phyloP scores from a whole-genome alignment of 2,797 vertebrate species.

The Micrastur ruficollis region DNA sequence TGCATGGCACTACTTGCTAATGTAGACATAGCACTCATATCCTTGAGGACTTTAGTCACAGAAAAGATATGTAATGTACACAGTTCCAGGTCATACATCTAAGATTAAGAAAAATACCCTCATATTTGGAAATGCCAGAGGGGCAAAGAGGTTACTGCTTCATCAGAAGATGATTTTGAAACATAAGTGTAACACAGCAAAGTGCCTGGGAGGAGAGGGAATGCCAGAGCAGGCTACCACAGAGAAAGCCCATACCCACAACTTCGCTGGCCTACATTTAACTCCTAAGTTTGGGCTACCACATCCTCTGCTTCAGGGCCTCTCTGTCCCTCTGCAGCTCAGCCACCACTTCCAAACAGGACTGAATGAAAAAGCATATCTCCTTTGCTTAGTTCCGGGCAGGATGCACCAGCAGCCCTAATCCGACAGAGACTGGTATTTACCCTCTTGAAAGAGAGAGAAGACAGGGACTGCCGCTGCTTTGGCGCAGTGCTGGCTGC shows the following conservation, averaged over 20 bases:
- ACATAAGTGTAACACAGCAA: not conserved
- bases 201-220: not conserved
- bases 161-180: slow-evolving; percentile 1
- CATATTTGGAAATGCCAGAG: not conserved
- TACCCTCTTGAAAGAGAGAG: not conserved
- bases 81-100: not conserved
- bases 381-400: not conserved
- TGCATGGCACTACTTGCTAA: not conserved
- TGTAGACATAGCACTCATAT: not conserved
- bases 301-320: not conserved
- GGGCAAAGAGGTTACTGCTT: not conserved
- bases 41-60: not conserved
- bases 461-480: not conserved
- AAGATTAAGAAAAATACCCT: not conserved
- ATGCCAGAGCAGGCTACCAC: not conserved
- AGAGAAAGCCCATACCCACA: not conserved
- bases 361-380: fast-evolving
- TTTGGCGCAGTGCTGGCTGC: not conserved
- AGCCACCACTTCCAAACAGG: not conserved
- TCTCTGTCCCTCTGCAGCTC: not conserved
- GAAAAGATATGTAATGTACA: not conserved
- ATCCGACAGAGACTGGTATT: fast-evolving
- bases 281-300: not conserved
- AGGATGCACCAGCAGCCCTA: not conserved
- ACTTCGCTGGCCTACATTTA: not conserved